Conservation (phyloP, 2,888 invertebrate genomes). For the Philereme transversata region DNA sequence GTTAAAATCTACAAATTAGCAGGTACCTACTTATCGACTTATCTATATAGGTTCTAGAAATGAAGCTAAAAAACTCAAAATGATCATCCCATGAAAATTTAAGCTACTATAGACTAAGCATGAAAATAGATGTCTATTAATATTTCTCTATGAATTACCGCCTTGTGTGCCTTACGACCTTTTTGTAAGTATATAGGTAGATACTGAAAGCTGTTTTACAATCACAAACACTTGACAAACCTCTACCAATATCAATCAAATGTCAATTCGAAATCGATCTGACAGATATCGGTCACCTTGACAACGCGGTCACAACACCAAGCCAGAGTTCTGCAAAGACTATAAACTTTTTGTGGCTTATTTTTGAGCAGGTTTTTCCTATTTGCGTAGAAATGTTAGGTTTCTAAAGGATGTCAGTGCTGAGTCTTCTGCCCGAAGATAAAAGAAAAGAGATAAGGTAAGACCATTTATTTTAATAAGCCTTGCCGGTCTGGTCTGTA, state of each 20-base stretch:
- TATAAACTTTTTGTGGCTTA: conserved; percentile 27
- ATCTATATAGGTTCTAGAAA: too few species aligned
- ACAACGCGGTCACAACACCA: conserved; percentile 62
- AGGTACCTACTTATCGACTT: too few species aligned
- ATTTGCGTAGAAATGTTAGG: conserved; percentile 51
- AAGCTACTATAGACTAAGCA: too few species aligned
- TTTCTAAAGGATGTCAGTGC: conserved; percentile 71
- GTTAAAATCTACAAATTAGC: too few species aligned
- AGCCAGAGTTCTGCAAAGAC: conserved; percentile 44
- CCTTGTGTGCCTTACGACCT: too few species aligned
- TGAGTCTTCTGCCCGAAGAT: conserved; percentile 80
- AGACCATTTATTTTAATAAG: not conserved
- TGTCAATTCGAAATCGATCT: conserved; percentile 56
- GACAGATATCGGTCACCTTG: conserved; percentile 61
- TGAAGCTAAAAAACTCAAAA: too few species aligned
- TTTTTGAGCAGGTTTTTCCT: conserved; percentile 48
- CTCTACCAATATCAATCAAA: conserved; percentile 42
- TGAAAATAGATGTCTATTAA: too few species aligned
- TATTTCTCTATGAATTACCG: too few species aligned
- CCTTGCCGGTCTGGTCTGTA: too few species aligned
- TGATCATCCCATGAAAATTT: too few species aligned
- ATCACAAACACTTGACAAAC: conserved; percentile 21
- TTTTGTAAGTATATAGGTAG: not conserved
- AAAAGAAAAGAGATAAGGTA: conserved; percentile 69
- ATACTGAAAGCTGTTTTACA: conserved; percentile 5